Percentiles rank a stretch among this genome's conserved stretches.
phyloP scores from a whole-genome alignment of 2,888 invertebrate genomes.

The Anthrax anthrax region DNA sequence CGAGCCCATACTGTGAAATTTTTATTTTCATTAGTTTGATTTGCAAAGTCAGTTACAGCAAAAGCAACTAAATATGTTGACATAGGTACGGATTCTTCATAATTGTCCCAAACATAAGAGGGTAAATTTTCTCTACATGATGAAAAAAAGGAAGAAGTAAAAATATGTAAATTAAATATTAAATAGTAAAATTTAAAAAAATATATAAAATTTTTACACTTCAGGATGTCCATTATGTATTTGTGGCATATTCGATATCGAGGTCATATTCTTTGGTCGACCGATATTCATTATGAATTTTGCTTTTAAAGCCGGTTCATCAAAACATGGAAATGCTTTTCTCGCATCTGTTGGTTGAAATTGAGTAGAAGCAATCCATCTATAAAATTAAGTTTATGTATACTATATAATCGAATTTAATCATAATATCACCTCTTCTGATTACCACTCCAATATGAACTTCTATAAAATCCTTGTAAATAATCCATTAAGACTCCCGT shows the following conservation, averaged over 20 bases:
- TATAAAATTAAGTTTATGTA: constrained; percentile 24
- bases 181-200: neutral
- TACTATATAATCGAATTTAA: neutral
- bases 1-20: constrained; percentile 59
- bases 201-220: constrained; percentile 21
- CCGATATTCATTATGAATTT: constrained; percentile 64
- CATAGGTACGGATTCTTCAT: constrained; percentile 66
- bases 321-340: constrained; percentile 75
- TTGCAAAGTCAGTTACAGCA: constrained; percentile 62
- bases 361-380: constrained; percentile 70
- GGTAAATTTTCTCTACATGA: constrained; percentile 38
- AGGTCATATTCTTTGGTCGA: constrained; percentile 52
- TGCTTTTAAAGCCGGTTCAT: constrained; percentile 73
- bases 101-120: constrained; percentile 63
- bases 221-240: constrained; percentile 12
- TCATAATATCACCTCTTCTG: constrained; percentile 44
- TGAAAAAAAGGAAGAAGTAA: neutral
- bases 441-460: constrained; percentile 56
- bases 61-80: constrained; percentile 82
- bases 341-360: constrained; percentile 72
- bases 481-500: constrained; percentile 58
- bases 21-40: constrained; percentile 39
- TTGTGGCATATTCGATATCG: constrained; percentile 65
- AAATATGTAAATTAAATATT: neutral
- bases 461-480: constrained; percentile 68